phyloP scores from a whole-genome alignment of 1,140 invertebrate species.

The Hetaerina americana region DNA sequence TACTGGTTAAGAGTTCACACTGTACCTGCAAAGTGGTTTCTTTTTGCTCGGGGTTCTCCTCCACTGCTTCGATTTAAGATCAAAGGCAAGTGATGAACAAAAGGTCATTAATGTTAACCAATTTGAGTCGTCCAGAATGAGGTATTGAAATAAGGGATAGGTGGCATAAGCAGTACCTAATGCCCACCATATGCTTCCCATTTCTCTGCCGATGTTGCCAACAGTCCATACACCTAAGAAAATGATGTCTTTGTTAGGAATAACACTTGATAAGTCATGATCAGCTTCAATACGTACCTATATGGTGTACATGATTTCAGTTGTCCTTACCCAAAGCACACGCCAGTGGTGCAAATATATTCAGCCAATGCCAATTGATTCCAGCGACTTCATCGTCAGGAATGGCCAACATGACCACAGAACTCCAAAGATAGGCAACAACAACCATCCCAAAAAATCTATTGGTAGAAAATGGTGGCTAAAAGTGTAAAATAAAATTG shows the following conservation, averaged over 20 bases:
- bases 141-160: conserved; percentile 47
- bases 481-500: conserved; percentile 18
- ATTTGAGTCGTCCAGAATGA: conserved; percentile 49
- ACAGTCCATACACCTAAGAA: conserved; percentile 71
- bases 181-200: conserved; percentile 51
- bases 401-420: conserved; percentile 57
- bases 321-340: conserved; percentile 54
- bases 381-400: conserved; percentile 58
- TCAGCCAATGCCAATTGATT: conserved; percentile 51
- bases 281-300: conserved; percentile 8
- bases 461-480: conserved; percentile 64
- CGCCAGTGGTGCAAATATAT: conserved; percentile 55
- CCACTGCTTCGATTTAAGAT: conserved; percentile 64
- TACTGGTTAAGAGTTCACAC: background rate
- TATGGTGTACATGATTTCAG: conserved; percentile 7
- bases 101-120: conserved; percentile 53
- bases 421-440: conserved; percentile 67
- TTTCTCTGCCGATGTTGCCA: conserved; percentile 75
- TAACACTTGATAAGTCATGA: background rate
- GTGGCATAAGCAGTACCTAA: conserved; percentile 51
- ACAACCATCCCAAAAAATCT: conserved; percentile 64
- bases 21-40: conserved; percentile 31
- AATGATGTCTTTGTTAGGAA: conserved; percentile 5
- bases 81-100: conserved; percentile 48
- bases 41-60: conserved; percentile 43